A percentile compares a stretch with the other conserved stretches of the same genome.
Evolutionary conservation across 1,140 invertebrate species (phyloP).

Genomic region (Drosophila albomicans): DNA sequence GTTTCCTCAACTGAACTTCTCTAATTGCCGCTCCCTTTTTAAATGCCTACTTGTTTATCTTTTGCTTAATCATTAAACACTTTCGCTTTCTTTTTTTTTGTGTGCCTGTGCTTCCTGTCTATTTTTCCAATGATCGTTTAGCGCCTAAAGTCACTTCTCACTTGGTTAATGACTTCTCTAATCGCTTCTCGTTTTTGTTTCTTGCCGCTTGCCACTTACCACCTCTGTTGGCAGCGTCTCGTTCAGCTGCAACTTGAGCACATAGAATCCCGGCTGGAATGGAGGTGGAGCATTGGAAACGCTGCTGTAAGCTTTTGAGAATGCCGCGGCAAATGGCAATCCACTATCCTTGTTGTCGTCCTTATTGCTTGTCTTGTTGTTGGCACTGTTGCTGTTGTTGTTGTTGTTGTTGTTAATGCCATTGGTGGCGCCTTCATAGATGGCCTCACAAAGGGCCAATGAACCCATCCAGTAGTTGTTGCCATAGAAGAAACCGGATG

Average conservation of each 20-base stretch:
- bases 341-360: constrained; percentile 51
- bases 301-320: constrained; percentile 72
- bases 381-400: constrained; percentile 40
- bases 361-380: constrained; percentile 43
- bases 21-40: neutral
- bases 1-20: neutral
- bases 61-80: no score
- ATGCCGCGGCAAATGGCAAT: constrained; percentile 76
- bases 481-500: constrained; percentile 92
- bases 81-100: no score
- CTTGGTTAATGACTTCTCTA: neutral
- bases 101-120: no score
- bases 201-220: constrained; percentile 81
- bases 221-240: constrained; percentile 81
- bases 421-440: constrained; percentile 84
- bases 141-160: constrained; percentile 1
- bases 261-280: constrained; percentile 87
- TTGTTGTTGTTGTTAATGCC: constrained; percentile 43
- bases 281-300: constrained; percentile 85
- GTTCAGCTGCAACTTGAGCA: constrained; percentile 86
- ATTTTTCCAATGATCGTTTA: no score
- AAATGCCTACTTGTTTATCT: neutral
- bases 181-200: neutral
- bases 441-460: constrained; percentile 89
- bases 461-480: constrained; percentile 94